These are phyloP conservation scores for Anoncus sp. DNA, from an alignment of 2,888 invertebrate genomes.

Conservation along the genomic window DNA sequence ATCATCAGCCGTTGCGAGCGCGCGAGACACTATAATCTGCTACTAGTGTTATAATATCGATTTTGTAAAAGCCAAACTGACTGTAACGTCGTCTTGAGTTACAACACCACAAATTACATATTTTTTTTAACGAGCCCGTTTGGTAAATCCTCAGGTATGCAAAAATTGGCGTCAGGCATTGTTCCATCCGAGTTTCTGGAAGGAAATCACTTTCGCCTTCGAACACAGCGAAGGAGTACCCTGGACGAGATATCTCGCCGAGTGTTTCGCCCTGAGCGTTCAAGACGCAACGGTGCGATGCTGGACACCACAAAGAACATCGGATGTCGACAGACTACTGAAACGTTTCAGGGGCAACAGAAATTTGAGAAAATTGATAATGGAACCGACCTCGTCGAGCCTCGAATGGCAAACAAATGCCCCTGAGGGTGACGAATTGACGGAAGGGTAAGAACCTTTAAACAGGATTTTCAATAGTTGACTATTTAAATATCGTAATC, in stretches of 20 bases:
- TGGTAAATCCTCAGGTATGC: slow-evolving; percentile 80
- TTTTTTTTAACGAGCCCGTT: neutral
- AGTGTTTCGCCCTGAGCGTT: slow-evolving; percentile 81
- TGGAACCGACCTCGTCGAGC: slow-evolving; percentile 77
- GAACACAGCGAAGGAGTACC: slow-evolving; percentile 78
- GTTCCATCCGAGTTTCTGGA: slow-evolving; percentile 83
- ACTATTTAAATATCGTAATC: neutral
- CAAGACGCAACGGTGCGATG: slow-evolving; percentile 82
- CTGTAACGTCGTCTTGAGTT: neutral
- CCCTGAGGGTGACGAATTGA: slow-evolving; percentile 50
- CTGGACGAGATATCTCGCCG: slow-evolving; percentile 80
- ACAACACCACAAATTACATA: neutral
- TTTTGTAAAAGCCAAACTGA: too few relatives aligned
- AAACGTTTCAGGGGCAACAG: slow-evolving; percentile 79
- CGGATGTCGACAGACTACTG: slow-evolving; percentile 74
- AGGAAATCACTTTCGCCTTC: slow-evolving; percentile 81
- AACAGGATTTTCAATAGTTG: neutral
- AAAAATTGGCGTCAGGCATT: slow-evolving; percentile 85
- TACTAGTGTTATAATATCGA: too few relatives aligned
- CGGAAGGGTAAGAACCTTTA: slow-evolving; percentile 64
- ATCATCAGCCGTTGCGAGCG: too few relatives aligned
- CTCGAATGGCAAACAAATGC: slow-evolving; percentile 73
- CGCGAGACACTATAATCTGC: too few relatives aligned
- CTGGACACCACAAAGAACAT: slow-evolving; percentile 78
- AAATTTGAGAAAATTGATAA: slow-evolving; percentile 79